Percentiles rank a stretch among this genome's conserved stretches.
phyloP scores from a whole-genome alignment of 2,797 vertebrate genomes.

The Microcaecilia unicolor region DNA sequence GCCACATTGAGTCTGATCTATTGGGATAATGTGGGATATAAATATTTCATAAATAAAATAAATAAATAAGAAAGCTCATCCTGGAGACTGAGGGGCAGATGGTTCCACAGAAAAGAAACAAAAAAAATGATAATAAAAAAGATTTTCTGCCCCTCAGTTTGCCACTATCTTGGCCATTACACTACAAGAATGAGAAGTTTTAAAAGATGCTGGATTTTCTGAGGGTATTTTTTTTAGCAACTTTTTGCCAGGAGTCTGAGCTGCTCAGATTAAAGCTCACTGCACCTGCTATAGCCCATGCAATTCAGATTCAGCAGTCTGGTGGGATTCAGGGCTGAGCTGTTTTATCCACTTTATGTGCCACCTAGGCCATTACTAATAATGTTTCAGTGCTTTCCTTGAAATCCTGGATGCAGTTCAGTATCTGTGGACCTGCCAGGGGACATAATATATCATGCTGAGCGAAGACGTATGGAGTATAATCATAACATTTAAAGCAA shows the following conservation, averaged over 20 bases:
- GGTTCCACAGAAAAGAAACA: too few relatives aligned
- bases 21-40: too few relatives aligned
- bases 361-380: constrained; percentile 28
- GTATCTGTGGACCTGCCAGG: constrained; percentile 13
- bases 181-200: too few relatives aligned
- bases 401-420: constrained; percentile 9
- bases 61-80: too few relatives aligned
- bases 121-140: too few relatives aligned
- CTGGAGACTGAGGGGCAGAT: too few relatives aligned
- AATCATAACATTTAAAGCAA: too few relatives aligned
- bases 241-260: constrained; percentile 15
- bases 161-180: too few relatives aligned
- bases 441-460: background rate
- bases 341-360: constrained; percentile 8
- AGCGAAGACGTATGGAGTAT: background rate
- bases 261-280: constrained; percentile 17
- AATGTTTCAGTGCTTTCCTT: constrained; percentile 18
- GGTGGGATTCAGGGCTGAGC: constrained; percentile 9
- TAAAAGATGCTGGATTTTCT: too few relatives aligned
- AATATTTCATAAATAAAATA: too few relatives aligned
- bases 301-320: constrained; percentile 24
- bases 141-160: too few relatives aligned
- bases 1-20: too few relatives aligned
- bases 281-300: constrained; percentile 11
- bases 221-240: background rate